Conservation (phyloP, 2,113 vertebrate species). For the Mobula hypostoma region DNA sequence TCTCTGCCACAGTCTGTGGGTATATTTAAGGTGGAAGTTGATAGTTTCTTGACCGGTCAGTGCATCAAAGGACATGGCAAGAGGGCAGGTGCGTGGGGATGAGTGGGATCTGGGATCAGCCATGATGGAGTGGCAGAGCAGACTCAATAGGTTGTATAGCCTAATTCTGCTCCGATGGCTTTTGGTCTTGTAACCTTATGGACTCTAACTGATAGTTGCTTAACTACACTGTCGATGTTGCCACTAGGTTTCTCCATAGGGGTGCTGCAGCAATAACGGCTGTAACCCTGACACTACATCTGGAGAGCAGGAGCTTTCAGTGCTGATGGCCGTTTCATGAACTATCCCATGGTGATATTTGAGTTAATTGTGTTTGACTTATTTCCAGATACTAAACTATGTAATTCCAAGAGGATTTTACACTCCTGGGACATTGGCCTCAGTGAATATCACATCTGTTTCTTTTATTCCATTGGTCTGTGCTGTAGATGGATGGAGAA, state of each 20-base stretch:
- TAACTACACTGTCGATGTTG: not conserved
- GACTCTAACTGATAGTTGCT: not conserved
- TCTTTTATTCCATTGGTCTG: not conserved
- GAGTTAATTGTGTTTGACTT: not conserved
- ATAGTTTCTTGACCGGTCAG: no score
- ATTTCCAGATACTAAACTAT: not conserved
- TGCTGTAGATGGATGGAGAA: not conserved
- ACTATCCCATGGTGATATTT: not conserved
- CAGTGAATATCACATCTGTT: constrained; percentile 8
- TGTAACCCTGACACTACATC: not conserved
- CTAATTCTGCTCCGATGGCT: no score
- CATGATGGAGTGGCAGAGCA: no score
- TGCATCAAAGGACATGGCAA: no score
- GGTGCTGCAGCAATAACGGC: not conserved
- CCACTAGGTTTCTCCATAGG: not conserved
- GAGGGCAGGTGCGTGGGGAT: no score
- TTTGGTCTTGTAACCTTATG: no score
- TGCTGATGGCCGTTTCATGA: not conserved
- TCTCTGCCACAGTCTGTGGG: no score
- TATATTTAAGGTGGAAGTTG: no score
- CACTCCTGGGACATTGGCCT: not conserved
- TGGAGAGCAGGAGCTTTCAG: not conserved
- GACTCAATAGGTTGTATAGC: no score
- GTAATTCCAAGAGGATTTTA: constrained; percentile 20
- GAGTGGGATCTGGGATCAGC: no score